Evolutionary conservation across 2,113 vertebrate genomes (phyloP), one percentile per base, ranked within the genome.

Genomic region (Lipophrys pholis): DNA sequence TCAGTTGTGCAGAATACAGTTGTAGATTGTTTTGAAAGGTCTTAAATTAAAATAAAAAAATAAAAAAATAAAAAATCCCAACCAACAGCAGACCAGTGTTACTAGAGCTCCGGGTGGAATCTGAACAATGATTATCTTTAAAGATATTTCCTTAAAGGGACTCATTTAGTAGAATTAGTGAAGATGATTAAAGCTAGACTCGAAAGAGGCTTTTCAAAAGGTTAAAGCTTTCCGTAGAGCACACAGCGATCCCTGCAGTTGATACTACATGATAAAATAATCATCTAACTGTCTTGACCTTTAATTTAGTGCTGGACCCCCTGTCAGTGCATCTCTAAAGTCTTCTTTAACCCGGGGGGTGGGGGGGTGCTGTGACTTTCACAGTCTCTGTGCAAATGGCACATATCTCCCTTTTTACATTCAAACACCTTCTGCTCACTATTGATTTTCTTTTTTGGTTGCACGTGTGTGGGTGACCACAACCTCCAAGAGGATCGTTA

Each of bases 211-310:
- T 30, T 30, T 30, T 30, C 21, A 7, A 82, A 82, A 90, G 69
- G 81, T 72, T 65, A 63, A 45, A 66, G 40, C 17, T 0, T 41
- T 64, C 49, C 16, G 67, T 30, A 10, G 53, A 83, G 66, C 45
- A 58, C 39, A 54, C 30, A 64, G 41, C 61, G 58, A 61, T 6
- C 35, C 16, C 15, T 76, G 64, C 63, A 78, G 79, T 69, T 74
- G 49, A 81, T 56, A 50, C 16, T 30, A 55, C 67, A 52, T 3
- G 5, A 16, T 63, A 17, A 72, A 84, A 79, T 68, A 77, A 78
- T 81, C 75, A 8, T 75, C 63, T 67, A 72, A 49, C 76, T 76
- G 40, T 64, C 51, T 57, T 81, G 87, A 81, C 81, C 79, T 89
- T 90, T 79, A 80, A 68, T 67, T 48, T 42, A 40, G 50, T 68